Evolutionary conservation across 2,113 vertebrate genomes (phyloP), one percentile per base, ranked within the genome.

Genomic region (Acanthochromis polyacanthus): DNA sequence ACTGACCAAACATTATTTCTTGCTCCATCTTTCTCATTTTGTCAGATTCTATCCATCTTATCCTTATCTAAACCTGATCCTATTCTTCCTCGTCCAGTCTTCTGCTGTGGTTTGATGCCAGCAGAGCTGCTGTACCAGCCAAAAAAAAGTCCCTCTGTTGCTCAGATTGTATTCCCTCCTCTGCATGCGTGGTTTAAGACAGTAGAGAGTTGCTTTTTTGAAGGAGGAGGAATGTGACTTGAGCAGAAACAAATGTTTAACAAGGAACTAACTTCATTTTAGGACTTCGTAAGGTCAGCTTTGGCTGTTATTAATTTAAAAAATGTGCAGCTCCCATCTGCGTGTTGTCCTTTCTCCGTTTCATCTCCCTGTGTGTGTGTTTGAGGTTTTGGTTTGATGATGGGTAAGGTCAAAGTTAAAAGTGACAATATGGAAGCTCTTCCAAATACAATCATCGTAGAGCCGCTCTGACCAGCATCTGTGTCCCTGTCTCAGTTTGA

Each of bases 241-340:
- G 81, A 91, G 65, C 65, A 84, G 82, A 91, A 93, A 88, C 84
- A 92, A 88, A 89, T 90, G 88, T 85, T 85, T 86, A 79, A 86
- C 66, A 11, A 62, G 48, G 69, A 90, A 79, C 59, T 1, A 7
- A 74, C 72, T 67, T 61, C 40, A 88, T 88, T 72, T 88, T 57
- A 67, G 61, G 66, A 68, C 62, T 77, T 78, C 78, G 81, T 78
- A 61, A 80, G 77, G 74, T 88, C 43, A 56, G 22, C 30, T 69
- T 82, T 88, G 82, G 60, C 62, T 87, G 68, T 64, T 80, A 82
- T 61, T 85, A 46, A 82, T 87, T 51, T n/a, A 45, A 74, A 77
- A 84, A 83, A 82, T 71, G 57, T 77, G 70, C 58, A 64, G 62
- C 30, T 68, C 32, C 74, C 81, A 89, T 90, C 76, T 88, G 86